Percentiles rank a stretch among this genome's conserved stretches.
These are phyloP conservation scores for Parelbella ahira DNA, from an alignment of 2,888 invertebrate species.

Conservation along the genomic window DNA sequence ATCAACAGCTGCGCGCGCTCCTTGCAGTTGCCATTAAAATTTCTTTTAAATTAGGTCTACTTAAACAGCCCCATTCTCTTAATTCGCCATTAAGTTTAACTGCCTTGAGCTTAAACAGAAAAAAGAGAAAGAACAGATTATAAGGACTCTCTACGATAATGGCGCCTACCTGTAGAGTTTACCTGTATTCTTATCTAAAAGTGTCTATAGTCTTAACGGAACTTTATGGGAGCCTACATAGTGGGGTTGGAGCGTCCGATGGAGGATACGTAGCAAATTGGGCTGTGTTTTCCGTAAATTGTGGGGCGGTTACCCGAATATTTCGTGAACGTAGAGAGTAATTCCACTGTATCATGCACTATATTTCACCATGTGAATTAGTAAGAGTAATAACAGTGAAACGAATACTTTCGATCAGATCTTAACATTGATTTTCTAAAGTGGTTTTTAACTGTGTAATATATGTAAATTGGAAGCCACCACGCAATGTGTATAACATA, in stretches of 20 bases:
- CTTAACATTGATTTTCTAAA: too few species aligned
- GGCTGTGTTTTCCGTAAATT: constrained; percentile 21
- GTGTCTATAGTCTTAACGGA: constrained; percentile 11
- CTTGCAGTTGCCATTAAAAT: constrained; percentile 6
- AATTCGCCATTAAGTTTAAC: constrained; percentile 58
- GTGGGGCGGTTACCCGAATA: constrained; percentile 15
- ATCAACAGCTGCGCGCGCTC: background rate
- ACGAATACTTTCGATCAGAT: too few species aligned
- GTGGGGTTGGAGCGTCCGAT: constrained; percentile 15
- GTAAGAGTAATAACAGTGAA: too few species aligned
- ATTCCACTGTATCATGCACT: too few species aligned
- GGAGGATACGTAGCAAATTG: constrained; percentile 18
- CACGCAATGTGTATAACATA: too few species aligned
- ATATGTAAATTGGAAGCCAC: too few species aligned
- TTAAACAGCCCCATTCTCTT: constrained; percentile 44
- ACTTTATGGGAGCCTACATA: constrained; percentile 8
- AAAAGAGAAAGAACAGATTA: constrained; percentile 31
- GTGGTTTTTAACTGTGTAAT: too few species aligned
- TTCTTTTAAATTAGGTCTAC: constrained; percentile 9
- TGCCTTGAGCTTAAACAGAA: constrained; percentile 46
- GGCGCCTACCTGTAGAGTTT: constrained; percentile 24
- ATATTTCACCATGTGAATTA: too few species aligned
- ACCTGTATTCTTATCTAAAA: constrained; percentile 16
- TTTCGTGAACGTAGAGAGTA: constrained; percentile 17
- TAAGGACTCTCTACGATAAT: constrained; percentile 16